These are phyloP conservation scores for Quadriops clusia DNA, from an alignment of 2,888 invertebrate genomes.

Conservation along the genomic window DNA sequence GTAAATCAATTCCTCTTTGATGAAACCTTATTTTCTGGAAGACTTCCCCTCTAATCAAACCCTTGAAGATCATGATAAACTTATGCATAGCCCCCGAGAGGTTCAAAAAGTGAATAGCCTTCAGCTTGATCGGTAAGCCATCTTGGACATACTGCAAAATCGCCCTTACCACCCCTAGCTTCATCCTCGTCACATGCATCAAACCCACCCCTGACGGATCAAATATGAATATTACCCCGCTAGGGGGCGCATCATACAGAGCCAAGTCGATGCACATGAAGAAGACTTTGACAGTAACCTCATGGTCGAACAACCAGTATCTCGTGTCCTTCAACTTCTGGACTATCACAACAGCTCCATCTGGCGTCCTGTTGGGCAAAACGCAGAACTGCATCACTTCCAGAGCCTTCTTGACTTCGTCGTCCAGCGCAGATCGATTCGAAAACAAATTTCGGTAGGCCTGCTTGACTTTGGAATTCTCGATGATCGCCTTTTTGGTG, in stretches of 20 bases:
- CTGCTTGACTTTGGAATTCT: no score
- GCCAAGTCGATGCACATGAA: slow-evolving; percentile 37
- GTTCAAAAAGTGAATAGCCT: slow-evolving; percentile 55
- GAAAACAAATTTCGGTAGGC: no score
- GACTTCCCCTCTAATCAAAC: no score
- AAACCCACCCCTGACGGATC: slow-evolving; percentile 46
- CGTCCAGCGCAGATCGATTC: no score
- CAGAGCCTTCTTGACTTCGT: no score
- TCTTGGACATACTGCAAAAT: slow-evolving; percentile 59
- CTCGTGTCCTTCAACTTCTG: slow-evolving; percentile 46
- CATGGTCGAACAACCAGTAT: slow-evolving; percentile 47
- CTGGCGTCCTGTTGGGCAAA: slow-evolving; percentile 45
- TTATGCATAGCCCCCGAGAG: no score
- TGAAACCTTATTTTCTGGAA: no score
- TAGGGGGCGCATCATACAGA: slow-evolving; percentile 45
- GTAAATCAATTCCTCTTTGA: no score
- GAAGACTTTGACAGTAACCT: slow-evolving; percentile 45
- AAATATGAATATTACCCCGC: slow-evolving; percentile 53
- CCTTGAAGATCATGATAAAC: no score
- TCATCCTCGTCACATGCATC: slow-evolving; percentile 22
- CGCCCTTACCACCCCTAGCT: slow-evolving; percentile 38
- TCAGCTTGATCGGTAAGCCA: slow-evolving; percentile 52
- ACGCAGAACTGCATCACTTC: no score
- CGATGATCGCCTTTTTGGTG: no score
- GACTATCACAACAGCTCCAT: slow-evolving; percentile 49